Base-by-base conservation (phyloP, 2,888 invertebrate species). In the Laothoe populi region DNA sequence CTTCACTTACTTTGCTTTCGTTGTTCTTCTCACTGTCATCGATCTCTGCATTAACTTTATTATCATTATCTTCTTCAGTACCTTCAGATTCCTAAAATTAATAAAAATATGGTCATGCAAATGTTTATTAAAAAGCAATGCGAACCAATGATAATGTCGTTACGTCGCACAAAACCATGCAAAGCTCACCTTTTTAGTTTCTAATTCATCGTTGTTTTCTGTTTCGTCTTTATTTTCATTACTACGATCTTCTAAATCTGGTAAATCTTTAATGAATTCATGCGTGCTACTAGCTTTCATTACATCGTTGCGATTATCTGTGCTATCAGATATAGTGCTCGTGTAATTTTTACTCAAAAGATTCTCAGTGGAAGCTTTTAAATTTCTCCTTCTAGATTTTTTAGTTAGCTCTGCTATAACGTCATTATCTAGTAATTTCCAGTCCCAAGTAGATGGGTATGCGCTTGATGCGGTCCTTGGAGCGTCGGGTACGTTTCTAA, bases 401-500 rank as follows among this genome's bases (percentile, higher is more conserved):
- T 92, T 91, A 68, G 81, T 86, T 67, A 87, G 72, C 74, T 92
- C 92, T 35, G 84, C 80, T 78, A 87, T 86, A 48, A 90, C 86
- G 46, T 93, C 91, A 19, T 91, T 87, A 60, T 94, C 94, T 66
- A 96, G 81, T 67, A 96, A 87, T 70, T 93, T 93, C 96, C 96
- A 96, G 73, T 97, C 96, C 94, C 95, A 96, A 61, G 94, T 93
- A 23, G 94, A 87, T 0, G 96, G 96, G 72, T 95, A 95, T 35
- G 94, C 93, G 68, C 95, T 95, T 42, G 95, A 95, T 2, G 96
- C 95, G 11, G 96, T 95, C 77, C 97, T 94, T 1, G 98, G 97
- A 26, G 97, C 97, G 60, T 97, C 97, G 5, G 97, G 97, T 67
- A 97, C 83, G 46, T 94, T 94, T 66, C 94, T 94, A 31, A 98